Evolutionary conservation across 2,113 vertebrate species (phyloP).

Genomic region (Dicentrarchus labrax): DNA sequence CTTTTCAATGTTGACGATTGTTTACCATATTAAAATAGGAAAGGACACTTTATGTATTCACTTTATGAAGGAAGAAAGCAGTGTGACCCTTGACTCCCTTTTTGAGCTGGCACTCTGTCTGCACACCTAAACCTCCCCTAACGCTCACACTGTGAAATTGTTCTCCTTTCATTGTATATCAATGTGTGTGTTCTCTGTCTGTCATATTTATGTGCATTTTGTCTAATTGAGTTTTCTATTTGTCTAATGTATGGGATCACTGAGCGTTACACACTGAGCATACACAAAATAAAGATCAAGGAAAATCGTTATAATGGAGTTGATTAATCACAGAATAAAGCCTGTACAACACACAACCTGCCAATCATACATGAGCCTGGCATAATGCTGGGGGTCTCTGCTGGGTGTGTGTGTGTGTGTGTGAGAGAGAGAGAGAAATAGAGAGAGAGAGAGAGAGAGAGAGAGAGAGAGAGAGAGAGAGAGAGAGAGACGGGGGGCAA

Average conservation of each 20-base stretch:
- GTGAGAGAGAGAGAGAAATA: not conserved
- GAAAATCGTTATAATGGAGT: not conserved
- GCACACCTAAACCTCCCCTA: conserved; percentile 3
- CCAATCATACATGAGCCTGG: not conserved
- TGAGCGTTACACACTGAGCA: conserved; percentile 1
- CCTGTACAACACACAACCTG: not conserved
- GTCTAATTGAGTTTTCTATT: not conserved
- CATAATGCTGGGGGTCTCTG: conserved; percentile 16
- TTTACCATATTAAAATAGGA: conserved; percentile 26
- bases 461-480: conserved; percentile 27
- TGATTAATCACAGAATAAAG: conserved; percentile 3
- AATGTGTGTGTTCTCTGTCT: not conserved
- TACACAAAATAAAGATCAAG: conserved; percentile 22
- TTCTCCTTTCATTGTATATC: conserved; percentile 5
- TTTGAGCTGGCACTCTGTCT: conserved; percentile 19
- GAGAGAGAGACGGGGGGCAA: conserved; percentile 8
- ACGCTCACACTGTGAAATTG: conserved; percentile 42
- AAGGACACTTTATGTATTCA: conserved; percentile 42
- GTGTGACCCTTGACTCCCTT: conserved; percentile 3
- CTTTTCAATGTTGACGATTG: conserved; percentile 16
- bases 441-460: conserved; percentile 24
- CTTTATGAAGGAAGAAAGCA: conserved; percentile 14
- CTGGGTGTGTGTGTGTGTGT: conserved; percentile 26
- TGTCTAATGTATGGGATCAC: conserved; percentile 14
- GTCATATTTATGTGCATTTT: conserved; percentile 38